Base-by-base conservation (phyloP, 2,113 vertebrate species). In the Octodon degus region DNA sequence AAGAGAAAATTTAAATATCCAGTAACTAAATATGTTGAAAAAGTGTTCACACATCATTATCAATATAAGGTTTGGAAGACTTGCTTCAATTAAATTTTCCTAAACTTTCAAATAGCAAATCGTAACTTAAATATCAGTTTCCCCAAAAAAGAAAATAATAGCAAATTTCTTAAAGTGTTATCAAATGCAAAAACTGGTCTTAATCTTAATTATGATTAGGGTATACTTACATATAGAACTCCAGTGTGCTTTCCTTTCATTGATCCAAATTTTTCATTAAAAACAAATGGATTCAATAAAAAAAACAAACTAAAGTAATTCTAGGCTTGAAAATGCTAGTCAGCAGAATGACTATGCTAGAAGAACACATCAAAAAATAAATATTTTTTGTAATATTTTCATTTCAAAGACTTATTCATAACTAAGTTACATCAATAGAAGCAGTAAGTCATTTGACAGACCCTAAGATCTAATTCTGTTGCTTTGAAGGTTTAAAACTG, bases 21-120 rank as follows among this genome's bases (percentile, higher is more conserved):
- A 67, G 60, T 63, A 79, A 81, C 25, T 50, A 95, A 92, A 87
- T 79, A 83, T 43, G 37, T 84, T 92, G 53, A 85, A 93, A 90
- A 89, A 86, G 34, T 83, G 4, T 95, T 93, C 32, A 83, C 27
- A 91, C 14, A n/a, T 5, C 27, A 47, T n/a, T 58, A 85, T 86
- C 43, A 76, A 94, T 74, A 74, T 53, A 89, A 74, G 67, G 53
- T n/a, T 74, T 62, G 19, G 25, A 47, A 68, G 6, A 32, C 25
- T 86, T 72, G 16, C 77, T 94, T 76, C 60, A 24, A 72, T 77
- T 11, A 60, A 84, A 84, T 22, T 37, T 60, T 34, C 90, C 32
- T 62, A 93, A 92, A 85, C 27, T 90, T 94, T 82, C 58, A 81
- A 81, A 40, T 17, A 82, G 37, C 47, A 76, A 86, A 82, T 72